Conservation (phyloP, 2,888 invertebrate genomes). For the Formica aserva region DNA sequence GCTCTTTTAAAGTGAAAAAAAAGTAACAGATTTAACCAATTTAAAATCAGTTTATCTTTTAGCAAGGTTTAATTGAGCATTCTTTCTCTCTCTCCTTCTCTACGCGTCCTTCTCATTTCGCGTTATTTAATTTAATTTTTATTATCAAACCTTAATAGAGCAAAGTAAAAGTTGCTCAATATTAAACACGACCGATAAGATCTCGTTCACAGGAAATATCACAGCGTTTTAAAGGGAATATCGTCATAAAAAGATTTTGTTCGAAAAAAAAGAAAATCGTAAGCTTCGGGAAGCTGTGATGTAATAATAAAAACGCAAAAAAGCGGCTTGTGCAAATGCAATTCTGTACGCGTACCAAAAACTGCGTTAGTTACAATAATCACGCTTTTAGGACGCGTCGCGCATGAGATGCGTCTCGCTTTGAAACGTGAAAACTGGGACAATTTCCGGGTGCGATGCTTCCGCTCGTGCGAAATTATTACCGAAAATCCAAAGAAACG, state of each 20-base stretch:
- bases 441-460: neutral
- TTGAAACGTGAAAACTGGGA: constrained; percentile 45
- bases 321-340: constrained; percentile 12
- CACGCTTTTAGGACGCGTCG: constrained; percentile 26
- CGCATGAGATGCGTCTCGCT: constrained; percentile 29
- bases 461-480: constrained; percentile 38
- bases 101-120: neutral
- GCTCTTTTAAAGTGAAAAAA: neutral
- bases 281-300: neutral
- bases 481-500: constrained; percentile 1
- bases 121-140: neutral
- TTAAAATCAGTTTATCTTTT: neutral
- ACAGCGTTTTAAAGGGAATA: neutral
- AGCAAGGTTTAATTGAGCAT: neutral
- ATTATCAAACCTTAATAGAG: neutral
- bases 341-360: constrained; percentile 33
- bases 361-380: constrained; percentile 41
- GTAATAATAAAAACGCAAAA: constrained; percentile 32
- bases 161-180: neutral
- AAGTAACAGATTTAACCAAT: neutral
- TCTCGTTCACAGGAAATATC: neutral
- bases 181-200: neutral
- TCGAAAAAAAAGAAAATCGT: neutral
- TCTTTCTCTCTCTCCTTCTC: neutral
- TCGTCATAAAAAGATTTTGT: neutral